Evolutionary conservation across 2,113 vertebrate genomes (phyloP), one percentile per base, ranked within the genome.

Genomic region (Todiramphus chloris): DNA sequence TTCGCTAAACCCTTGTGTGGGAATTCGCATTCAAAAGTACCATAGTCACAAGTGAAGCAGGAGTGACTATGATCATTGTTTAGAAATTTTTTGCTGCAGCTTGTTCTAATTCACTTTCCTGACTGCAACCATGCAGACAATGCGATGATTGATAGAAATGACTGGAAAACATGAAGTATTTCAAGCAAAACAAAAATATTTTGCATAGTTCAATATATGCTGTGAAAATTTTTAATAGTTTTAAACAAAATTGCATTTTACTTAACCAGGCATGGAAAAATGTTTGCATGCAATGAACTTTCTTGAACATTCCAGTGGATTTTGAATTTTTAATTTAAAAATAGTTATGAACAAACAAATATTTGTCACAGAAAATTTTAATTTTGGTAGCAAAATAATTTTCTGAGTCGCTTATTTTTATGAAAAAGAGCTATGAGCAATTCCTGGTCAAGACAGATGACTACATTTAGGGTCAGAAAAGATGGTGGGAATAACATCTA

Each of bases 291-390:
- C 11, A 68, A 10, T 33, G 55, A 67, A 70, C 37, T 2, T n/a
- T 80, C 39, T 48, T 31, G 23, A 75, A 41, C 1, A 9, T 56
- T 73, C 10, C 6, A 41, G 41, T 5, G 3, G 1, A 0, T 44
- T 89, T 83, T 62, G 6, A 62, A 21, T 19, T 72, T 93, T 86
- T 70, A 31, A 10, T 50, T 79, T 62, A 1, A 67, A 83, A 44
- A 8, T 1, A 76, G 2, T 0, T 6, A 13, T 35, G 3, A 7
- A 63, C 3, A 48, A 77, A 80, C 7, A 39, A 1, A 2, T 17
- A 50, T 37, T 75, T 10, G 12, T 24, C 3, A 66, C 16, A 16
- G 23, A 31, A 62, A 41, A 6, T 25, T 37, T 83, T 39, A 1
- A 33, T 81, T 94, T 69, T 60, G 24, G 6, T 53, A 31, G 35